Percentiles rank a stretch among this genome's conserved stretches.
phyloP scores from a whole-genome alignment of 1,140 invertebrate genomes.

The Magallana ariakensis region DNA sequence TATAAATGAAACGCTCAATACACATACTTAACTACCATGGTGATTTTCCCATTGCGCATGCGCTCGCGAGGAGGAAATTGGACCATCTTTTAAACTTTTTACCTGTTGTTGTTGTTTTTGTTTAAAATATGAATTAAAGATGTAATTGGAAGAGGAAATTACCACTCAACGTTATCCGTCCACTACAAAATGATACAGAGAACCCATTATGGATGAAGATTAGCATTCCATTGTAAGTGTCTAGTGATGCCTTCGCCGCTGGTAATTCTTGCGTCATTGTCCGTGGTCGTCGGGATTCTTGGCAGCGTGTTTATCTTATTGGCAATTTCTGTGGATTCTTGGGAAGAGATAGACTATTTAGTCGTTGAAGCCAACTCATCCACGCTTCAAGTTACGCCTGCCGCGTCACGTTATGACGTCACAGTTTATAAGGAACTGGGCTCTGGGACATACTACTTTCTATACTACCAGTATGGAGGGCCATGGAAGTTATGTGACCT shows the following conservation, averaged over 20 bases:
- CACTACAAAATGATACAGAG: constrained; percentile 18
- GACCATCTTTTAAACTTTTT: constrained; percentile 21
- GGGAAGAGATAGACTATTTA: constrained; percentile 50
- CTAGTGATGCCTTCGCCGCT: constrained; percentile 60
- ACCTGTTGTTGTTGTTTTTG: constrained; percentile 26
- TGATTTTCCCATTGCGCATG: constrained; percentile 22
- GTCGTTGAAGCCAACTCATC: constrained; percentile 40
- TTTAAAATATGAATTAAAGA: constrained; percentile 8
- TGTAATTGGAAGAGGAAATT: background rate
- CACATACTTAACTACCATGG: constrained; percentile 39
- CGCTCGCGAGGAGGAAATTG: constrained; percentile 12
- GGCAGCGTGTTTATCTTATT: constrained; percentile 60
- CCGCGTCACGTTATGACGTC: constrained; percentile 39
- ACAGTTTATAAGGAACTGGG: constrained; percentile 2
- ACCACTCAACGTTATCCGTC: background rate
- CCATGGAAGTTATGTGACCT: constrained; percentile 56
- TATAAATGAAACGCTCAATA: constrained; percentile 33
- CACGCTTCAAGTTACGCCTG: constrained; percentile 30
- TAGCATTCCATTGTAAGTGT: background rate
- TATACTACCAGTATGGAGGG: constrained; percentile 53
- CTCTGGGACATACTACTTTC: constrained; percentile 36
- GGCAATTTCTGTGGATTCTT: constrained; percentile 57
- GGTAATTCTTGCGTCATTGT: constrained; percentile 52
- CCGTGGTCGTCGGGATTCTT: constrained; percentile 54
- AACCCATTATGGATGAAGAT: background rate